phyloP scores from a whole-genome alignment of 1,140 invertebrate species.

The Formica selysi region DNA sequence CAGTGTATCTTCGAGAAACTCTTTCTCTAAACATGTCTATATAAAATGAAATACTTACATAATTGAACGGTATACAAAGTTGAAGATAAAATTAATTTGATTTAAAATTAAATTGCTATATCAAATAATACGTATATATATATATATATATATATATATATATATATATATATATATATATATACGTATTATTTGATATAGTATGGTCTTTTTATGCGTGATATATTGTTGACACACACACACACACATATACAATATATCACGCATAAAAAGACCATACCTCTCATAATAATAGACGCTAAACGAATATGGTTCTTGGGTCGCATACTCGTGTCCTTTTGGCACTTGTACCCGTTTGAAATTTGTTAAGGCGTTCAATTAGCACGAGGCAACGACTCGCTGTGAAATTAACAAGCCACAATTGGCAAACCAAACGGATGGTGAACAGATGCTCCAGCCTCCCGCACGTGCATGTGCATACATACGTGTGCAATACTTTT shows the following conservation, averaged over 20 bases:
- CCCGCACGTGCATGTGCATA: constrained; percentile 59
- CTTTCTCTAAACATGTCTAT: background rate
- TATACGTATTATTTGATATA: too few species aligned
- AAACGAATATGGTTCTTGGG: background rate
- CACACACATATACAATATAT: background rate
- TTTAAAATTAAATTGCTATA: too few species aligned
- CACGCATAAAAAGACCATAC: background rate
- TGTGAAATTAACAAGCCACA: constrained; percentile 80
- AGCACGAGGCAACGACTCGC: constrained; percentile 75
- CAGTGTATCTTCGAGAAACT: background rate
- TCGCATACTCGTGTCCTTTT: constrained; percentile 33
- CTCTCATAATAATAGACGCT: background rate
- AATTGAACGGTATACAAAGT: background rate
- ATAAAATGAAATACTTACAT: background rate
- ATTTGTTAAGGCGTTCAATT: constrained; percentile 73
- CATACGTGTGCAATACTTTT: constrained; percentile 51
- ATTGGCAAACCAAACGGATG: constrained; percentile 80
- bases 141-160: too few species aligned
- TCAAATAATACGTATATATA: too few species aligned
- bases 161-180: too few species aligned
- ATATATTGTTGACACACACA: background rate
- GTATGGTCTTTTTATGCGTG: too few species aligned
- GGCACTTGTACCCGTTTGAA: constrained; percentile 49
- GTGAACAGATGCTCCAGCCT: constrained; percentile 79
- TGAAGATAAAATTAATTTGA: background rate